phyloP scores from a whole-genome alignment of 1,140 invertebrate species.

The Solen grandis region DNA sequence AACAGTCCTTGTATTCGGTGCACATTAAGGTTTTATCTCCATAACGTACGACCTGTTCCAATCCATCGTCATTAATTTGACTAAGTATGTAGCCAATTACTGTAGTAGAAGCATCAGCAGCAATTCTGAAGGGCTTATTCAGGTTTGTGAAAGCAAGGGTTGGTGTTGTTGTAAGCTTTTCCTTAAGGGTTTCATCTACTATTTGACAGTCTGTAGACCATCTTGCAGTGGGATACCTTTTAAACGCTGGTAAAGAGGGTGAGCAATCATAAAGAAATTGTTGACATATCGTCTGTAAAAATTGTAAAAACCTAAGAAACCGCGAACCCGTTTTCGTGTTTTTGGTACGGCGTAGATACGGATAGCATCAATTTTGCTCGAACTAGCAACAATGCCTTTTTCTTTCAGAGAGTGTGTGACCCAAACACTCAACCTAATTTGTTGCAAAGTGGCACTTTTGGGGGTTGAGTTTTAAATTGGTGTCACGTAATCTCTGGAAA shows the following conservation, averaged over 20 bases:
- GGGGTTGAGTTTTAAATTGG: constrained; percentile 42
- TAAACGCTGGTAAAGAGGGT: constrained; percentile 69
- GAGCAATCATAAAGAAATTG: constrained; percentile 70
- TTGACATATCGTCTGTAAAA: constrained; percentile 78
- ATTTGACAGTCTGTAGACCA: constrained; percentile 62
- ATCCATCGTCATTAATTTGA: constrained; percentile 66
- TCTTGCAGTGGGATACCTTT: constrained; percentile 37
- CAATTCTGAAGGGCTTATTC: constrained; percentile 59
- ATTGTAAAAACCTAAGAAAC: constrained; percentile 81
- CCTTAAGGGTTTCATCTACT: constrained; percentile 64
- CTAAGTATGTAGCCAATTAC: constrained; percentile 64
- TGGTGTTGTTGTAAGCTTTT: constrained; percentile 51
- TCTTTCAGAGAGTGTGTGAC: constrained; percentile 52
- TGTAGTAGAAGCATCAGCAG: constrained; percentile 65
- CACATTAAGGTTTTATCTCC: constrained; percentile 78
- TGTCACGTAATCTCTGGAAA: constrained; percentile 13
- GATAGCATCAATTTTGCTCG: not conserved
- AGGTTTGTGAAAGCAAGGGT: constrained; percentile 62
- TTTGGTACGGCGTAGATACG: constrained; percentile 50
- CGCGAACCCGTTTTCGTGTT: constrained; percentile 74
- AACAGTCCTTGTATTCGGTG: constrained; percentile 75
- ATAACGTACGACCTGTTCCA: constrained; percentile 80
- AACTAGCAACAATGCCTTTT: constrained; percentile 51
- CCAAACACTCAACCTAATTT: constrained; percentile 44
- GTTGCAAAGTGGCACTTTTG: constrained; percentile 59